phyloP scores from a whole-genome alignment of 2,888 invertebrate genomes.

The Tupiocoris notatus region DNA sequence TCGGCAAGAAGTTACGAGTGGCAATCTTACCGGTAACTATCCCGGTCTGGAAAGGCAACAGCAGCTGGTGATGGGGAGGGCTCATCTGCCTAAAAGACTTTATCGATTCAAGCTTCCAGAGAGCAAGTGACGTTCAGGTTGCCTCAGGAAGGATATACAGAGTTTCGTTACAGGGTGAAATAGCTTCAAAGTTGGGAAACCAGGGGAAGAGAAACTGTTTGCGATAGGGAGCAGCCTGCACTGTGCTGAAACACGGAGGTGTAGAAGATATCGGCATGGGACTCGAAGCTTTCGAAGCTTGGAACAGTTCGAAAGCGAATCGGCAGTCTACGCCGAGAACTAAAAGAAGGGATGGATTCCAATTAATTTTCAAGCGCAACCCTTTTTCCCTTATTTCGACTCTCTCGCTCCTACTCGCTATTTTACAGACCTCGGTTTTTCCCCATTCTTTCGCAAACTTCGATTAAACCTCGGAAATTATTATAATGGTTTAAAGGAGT shows the following conservation, averaged over 20 bases:
- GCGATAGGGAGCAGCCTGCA: background rate
- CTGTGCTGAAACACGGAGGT: background rate
- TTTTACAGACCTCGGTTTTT: background rate
- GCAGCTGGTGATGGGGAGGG: background rate
- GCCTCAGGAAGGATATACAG: background rate
- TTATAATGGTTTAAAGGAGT: background rate
- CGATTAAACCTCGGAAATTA: background rate
- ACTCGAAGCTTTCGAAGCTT: background rate
- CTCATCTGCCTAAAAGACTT: background rate
- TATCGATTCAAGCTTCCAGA: background rate
- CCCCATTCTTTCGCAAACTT: background rate
- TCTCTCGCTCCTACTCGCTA: background rate
- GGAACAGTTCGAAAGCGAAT: background rate
- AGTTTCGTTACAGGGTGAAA: background rate
- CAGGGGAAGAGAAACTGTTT: background rate
- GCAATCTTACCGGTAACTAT: background rate
- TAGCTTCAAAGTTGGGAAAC: background rate
- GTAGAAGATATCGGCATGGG: background rate
- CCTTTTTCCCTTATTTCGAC: background rate
- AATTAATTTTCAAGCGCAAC: background rate
- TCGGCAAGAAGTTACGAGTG: background rate
- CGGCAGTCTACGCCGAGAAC: too few relatives aligned
- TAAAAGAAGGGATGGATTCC: background rate
- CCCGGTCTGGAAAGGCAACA: background rate
- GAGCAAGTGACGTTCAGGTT: background rate